A percentile compares a stretch with the other conserved stretches of the same genome.
Conservation (phyloP, 2,797 vertebrate genomes). For the Paramormyrops hopkinsi region DNA sequence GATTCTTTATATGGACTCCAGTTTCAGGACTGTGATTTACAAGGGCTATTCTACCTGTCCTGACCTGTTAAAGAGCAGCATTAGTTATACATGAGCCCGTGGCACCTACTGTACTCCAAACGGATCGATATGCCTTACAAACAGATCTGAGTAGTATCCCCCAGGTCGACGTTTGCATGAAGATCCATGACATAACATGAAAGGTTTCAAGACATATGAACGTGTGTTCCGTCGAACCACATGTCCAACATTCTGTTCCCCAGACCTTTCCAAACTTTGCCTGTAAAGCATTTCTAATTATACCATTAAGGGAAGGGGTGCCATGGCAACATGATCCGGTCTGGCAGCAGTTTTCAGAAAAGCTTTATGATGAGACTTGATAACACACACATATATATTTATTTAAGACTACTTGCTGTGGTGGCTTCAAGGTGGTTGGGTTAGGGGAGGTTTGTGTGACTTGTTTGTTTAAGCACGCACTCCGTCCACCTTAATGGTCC, state of each 20-base stretch:
- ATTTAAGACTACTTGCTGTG: constrained; percentile 44
- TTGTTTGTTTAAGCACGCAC: constrained; percentile 23
- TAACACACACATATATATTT: constrained; percentile 39
- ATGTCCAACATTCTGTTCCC: neutral
- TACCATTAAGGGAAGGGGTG: neutral
- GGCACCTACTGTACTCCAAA: neutral
- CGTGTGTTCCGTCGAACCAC: neutral
- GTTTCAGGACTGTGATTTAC: neutral
- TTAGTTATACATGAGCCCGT: neutral
- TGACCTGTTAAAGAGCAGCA: neutral
- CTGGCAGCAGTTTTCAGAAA: constrained; percentile 35
- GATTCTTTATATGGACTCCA: neutral
- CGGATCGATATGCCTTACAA: neutral
- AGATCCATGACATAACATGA: neutral
- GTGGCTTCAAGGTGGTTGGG: constrained; percentile 26
- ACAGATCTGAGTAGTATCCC: neutral
- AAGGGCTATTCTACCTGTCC: neutral
- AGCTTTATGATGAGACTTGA: constrained; percentile 33
- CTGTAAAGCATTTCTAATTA: neutral
- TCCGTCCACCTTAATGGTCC: constrained; percentile 19
- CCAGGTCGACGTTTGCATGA: neutral
- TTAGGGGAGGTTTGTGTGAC: constrained; percentile 24
- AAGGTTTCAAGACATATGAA: neutral
- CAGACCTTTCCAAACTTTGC: neutral
- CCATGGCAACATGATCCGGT: neutral